These are phyloP conservation scores for Coenonympha arcania DNA, from an alignment of 2,888 invertebrate genomes.

Conservation along the genomic window DNA sequence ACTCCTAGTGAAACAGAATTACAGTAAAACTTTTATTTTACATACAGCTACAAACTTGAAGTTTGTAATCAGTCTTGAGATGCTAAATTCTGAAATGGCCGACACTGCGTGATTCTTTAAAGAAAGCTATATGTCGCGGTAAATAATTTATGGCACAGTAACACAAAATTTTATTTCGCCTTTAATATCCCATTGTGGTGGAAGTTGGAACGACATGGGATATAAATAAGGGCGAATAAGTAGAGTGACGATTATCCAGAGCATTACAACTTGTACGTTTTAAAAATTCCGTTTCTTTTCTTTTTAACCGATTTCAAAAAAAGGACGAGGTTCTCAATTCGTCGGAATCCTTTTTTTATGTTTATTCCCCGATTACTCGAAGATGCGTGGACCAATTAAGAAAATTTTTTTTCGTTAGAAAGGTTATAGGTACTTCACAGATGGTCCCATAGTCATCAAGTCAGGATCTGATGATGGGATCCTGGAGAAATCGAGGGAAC, in stretches of 20 bases:
- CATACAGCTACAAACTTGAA: background rate
- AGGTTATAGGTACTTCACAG: too few species aligned
- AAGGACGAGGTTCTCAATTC: too few species aligned
- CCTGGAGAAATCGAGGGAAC: too few species aligned
- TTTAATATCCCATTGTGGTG: conserved; percentile 60
- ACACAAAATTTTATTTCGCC: conserved; percentile 52
- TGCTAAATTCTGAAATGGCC: background rate
- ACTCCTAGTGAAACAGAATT: background rate
- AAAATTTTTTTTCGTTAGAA: too few species aligned
- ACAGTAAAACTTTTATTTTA: background rate
- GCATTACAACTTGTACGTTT: too few species aligned
- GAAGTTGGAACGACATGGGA: conserved; percentile 39
- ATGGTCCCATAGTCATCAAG: too few species aligned
- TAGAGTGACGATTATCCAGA: conserved; percentile 56
- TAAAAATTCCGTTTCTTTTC: too few species aligned
- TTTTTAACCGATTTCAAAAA: too few species aligned
- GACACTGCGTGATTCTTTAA: conserved; percentile 21
- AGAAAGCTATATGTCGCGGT: conserved; percentile 43
- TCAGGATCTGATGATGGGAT: too few species aligned
- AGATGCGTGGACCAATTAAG: too few species aligned
- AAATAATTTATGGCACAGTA: conserved; percentile 48
- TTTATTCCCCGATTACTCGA: too few species aligned
- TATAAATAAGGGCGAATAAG: conserved; percentile 55
- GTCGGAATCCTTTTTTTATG: too few species aligned
- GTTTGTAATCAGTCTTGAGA: background rate